Evolutionary conservation across 2,113 vertebrate species (phyloP).

Genomic region (Casuarius casuarius): DNA sequence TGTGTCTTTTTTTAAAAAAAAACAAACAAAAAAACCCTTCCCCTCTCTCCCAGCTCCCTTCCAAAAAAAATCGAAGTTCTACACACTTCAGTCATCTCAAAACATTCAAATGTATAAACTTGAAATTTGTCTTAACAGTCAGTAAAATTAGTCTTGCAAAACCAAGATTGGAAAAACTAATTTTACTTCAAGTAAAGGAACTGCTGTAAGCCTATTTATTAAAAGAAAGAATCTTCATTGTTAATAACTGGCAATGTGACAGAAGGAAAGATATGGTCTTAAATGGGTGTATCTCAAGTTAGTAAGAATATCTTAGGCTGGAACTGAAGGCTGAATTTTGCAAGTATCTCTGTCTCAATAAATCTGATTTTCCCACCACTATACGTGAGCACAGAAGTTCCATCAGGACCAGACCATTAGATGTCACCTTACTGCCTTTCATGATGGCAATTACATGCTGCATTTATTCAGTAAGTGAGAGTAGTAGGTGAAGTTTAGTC

Average conservation of each 20-base stretch:
- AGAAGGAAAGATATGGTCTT: neutral
- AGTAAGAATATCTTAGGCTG: neutral
- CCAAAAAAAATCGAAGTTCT: neutral
- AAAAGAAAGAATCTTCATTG: neutral
- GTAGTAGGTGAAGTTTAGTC: neutral
- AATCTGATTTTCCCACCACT: neutral
- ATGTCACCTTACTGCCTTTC: neutral
- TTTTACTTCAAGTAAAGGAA: neutral
- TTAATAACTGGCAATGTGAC: neutral
- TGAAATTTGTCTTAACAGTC: neutral
- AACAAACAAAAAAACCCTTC: neutral
- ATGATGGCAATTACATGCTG: neutral
- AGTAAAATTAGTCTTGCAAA: neutral
- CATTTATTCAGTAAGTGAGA: neutral
- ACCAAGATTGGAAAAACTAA: neutral
- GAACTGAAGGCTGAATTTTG: neutral
- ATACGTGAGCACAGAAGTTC: neutral
- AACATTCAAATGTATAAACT: neutral
- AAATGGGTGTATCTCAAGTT: neutral
- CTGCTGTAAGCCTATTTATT: neutral
- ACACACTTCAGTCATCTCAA: neutral
- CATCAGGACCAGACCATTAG: accelerated
- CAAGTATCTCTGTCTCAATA: neutral
- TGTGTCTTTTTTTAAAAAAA: neutral
- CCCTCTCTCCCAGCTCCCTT: no score